Percentiles rank a stretch among this genome's conserved stretches.
Conservation (phyloP, 2,888 invertebrate species). For the Monoplex corrugatus region DNA sequence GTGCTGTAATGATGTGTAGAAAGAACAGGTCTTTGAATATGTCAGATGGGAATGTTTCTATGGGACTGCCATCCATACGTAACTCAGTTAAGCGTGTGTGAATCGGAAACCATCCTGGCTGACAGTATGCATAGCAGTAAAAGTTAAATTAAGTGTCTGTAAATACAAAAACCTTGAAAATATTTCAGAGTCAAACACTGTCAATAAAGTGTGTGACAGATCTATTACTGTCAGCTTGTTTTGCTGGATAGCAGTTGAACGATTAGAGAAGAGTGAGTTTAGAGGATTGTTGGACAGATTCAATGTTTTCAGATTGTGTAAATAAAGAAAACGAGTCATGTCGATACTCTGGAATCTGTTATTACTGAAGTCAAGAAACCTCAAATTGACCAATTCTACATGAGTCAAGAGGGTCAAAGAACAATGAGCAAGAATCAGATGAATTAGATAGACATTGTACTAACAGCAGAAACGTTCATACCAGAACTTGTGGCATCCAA, state of each 20-base stretch:
- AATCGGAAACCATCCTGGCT: background rate
- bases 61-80: background rate
- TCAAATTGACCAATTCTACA: background rate
- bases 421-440: background rate
- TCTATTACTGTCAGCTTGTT: background rate
- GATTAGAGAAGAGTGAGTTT: background rate
- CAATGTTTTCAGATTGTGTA: background rate
- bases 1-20: background rate
- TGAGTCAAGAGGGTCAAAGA: background rate
- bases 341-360: background rate
- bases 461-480: background rate
- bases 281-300: background rate
- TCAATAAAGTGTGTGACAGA: background rate
- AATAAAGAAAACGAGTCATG: background rate
- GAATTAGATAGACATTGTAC: background rate
- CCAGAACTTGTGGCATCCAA: background rate
- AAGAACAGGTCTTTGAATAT: background rate
- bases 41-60: background rate
- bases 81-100: background rate
- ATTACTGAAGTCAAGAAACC: background rate
- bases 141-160: background rate
- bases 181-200: background rate
- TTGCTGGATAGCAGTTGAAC: background rate
- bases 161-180: background rate
- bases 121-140: background rate